Evolutionary conservation across 2,797 vertebrate species (phyloP).

Genomic region (Onychomys torridus): DNA sequence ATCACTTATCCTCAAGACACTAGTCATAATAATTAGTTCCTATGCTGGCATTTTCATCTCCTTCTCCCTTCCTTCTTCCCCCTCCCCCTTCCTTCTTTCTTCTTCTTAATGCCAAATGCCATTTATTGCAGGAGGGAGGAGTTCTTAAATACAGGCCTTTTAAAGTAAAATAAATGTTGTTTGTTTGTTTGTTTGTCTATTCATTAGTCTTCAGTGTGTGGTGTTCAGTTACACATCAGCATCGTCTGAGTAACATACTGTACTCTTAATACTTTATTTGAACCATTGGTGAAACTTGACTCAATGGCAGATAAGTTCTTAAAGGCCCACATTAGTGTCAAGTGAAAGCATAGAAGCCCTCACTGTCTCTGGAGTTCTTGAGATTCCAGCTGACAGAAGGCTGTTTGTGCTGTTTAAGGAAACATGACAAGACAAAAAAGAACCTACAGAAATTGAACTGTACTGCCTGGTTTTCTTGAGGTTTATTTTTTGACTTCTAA

Average conservation of each 20-base stretch:
- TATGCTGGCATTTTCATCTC: background rate
- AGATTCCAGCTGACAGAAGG: accelerated
- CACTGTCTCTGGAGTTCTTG: background rate
- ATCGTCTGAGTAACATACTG: slow-evolving; percentile 12
- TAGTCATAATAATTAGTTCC: background rate
- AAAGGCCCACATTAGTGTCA: background rate
- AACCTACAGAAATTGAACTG: background rate
- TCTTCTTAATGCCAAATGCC: too few species aligned
- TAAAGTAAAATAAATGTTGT: background rate
- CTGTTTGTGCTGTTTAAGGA: background rate
- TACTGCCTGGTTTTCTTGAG: background rate
- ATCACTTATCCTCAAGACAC: background rate
- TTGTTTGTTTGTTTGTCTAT: slow-evolving; percentile 54
- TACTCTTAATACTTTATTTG: slow-evolving; percentile 14
- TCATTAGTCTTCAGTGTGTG: slow-evolving; percentile 9
- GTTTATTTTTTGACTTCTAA: background rate
- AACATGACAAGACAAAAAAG: background rate
- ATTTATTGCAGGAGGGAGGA: too few species aligned
- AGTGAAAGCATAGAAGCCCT: background rate
- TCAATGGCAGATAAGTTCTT: background rate
- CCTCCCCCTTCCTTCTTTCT: too few species aligned
- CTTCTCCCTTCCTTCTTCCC: too few species aligned
- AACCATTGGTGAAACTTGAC: slow-evolving; percentile 21
- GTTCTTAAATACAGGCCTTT: too few species aligned
- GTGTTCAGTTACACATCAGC: background rate